Evolutionary conservation across 1,140 invertebrate species (phyloP).

Genomic region (Phenacoccus solenopsis): DNA sequence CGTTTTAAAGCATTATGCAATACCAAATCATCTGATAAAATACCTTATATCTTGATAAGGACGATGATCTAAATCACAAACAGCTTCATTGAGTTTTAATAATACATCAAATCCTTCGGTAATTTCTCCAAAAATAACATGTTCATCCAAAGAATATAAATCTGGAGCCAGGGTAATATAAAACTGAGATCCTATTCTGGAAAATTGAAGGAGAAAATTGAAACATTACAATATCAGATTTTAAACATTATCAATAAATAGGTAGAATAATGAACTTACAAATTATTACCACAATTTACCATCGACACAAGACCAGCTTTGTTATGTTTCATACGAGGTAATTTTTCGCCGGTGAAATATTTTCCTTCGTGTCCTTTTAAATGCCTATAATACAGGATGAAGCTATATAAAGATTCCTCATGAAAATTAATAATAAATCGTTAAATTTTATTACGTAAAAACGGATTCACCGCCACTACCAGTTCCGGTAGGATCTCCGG

Average conservation of each 20-base stretch:
- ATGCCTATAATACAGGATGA: slow-evolving; percentile 34
- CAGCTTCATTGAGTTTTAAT: slow-evolving; percentile 79
- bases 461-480: slow-evolving; percentile 86
- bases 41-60: slow-evolving; percentile 87
- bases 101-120: slow-evolving; percentile 85
- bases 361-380: slow-evolving; percentile 75
- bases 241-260: slow-evolving; percentile 7
- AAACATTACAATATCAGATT: background rate
- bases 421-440: too few relatives aligned
- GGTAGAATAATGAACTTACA: slow-evolving; percentile 37
- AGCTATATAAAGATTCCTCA: background rate
- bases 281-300: slow-evolving; percentile 85
- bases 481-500: slow-evolving; percentile 87
- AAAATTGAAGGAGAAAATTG: slow-evolving; percentile 2
- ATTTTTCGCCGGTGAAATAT: slow-evolving; percentile 83
- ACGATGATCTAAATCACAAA: slow-evolving; percentile 79
- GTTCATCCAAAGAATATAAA: slow-evolving; percentile 84
- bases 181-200: slow-evolving; percentile 84
- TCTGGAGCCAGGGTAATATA: slow-evolving; percentile 86
- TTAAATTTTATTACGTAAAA: slow-evolving; percentile 41
- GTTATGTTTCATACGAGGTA: slow-evolving; percentile 83
- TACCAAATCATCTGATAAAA: background rate
- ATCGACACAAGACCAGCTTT: slow-evolving; percentile 81
- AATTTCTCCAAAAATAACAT: slow-evolving; percentile 96
- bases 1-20: background rate